A percentile compares a stretch with the other conserved stretches of the same genome.
These are phyloP conservation scores for Prorops nasuta DNA, from an alignment of 1,140 invertebrate genomes.

Conservation along the genomic window DNA sequence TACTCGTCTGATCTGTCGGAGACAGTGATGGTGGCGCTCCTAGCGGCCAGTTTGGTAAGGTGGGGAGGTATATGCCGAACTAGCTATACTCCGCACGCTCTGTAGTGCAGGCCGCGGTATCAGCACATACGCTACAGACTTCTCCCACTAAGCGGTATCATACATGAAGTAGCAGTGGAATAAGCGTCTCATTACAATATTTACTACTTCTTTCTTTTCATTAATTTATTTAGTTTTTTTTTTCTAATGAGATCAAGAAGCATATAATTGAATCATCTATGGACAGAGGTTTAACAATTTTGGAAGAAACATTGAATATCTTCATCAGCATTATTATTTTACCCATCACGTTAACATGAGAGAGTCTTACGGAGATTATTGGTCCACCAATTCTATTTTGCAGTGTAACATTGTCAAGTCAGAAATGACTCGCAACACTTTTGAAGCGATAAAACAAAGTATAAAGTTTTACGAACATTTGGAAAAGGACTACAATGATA, in stretches of 20 bases:
- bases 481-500: background rate
- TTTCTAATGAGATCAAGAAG: background rate
- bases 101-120: too few species aligned
- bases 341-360: slow-evolving; percentile 1
- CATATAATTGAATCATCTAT: background rate
- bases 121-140: too few species aligned
- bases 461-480: background rate
- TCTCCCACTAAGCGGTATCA: too few species aligned
- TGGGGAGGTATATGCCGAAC: too few species aligned
- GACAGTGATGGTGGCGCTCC: too few species aligned
- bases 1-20: too few species aligned
- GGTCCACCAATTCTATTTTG: background rate
- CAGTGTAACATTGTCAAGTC: background rate
- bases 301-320: background rate
- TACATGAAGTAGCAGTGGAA: too few species aligned
- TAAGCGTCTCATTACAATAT: too few species aligned
- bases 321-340: slow-evolving; percentile 8
- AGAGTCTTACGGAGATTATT: slow-evolving; percentile 1
- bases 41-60: too few species aligned
- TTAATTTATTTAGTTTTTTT: too few species aligned
- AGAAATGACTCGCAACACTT: background rate
- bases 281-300: background rate
- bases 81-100: too few species aligned
- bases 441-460: background rate
- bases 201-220: too few species aligned